Evolutionary conservation across 2,113 vertebrate species (phyloP).

Genomic region (Colaptes auratus): DNA sequence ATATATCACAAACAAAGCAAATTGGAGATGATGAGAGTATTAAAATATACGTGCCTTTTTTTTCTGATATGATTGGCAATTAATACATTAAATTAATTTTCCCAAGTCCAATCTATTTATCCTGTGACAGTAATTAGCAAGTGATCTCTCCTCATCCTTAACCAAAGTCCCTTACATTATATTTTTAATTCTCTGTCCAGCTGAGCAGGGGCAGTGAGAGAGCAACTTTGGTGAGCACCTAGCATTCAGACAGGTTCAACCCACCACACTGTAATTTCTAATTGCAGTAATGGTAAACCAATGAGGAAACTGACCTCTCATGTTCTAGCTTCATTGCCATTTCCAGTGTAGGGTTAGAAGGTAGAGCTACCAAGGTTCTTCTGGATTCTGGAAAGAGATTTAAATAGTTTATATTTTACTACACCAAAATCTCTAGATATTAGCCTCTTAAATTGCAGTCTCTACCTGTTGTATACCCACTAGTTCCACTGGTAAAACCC

Average conservation of each 20-base stretch:
- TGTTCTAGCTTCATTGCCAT: background rate
- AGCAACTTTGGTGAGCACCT: background rate
- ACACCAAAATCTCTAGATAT: background rate
- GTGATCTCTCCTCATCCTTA: background rate
- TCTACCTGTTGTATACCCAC: background rate
- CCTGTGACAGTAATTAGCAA: background rate
- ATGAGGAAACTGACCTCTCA: background rate
- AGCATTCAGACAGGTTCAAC: background rate
- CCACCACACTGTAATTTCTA: background rate
- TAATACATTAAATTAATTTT: background rate
- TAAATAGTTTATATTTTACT: background rate
- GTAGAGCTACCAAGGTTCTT: background rate
- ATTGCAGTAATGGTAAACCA: background rate
- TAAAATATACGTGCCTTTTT: background rate
- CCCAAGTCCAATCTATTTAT: background rate
- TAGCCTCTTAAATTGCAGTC: background rate
- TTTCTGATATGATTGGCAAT: background rate
- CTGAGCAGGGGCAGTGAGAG: background rate
- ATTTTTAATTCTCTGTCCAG: background rate
- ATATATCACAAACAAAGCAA: background rate
- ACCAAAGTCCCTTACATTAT: background rate
- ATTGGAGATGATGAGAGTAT: background rate
- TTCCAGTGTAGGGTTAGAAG: background rate
- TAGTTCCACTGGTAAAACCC: background rate
- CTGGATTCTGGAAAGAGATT: background rate